phyloP scores from a whole-genome alignment of 1,140 invertebrate species.

The Leucophenga varia region DNA sequence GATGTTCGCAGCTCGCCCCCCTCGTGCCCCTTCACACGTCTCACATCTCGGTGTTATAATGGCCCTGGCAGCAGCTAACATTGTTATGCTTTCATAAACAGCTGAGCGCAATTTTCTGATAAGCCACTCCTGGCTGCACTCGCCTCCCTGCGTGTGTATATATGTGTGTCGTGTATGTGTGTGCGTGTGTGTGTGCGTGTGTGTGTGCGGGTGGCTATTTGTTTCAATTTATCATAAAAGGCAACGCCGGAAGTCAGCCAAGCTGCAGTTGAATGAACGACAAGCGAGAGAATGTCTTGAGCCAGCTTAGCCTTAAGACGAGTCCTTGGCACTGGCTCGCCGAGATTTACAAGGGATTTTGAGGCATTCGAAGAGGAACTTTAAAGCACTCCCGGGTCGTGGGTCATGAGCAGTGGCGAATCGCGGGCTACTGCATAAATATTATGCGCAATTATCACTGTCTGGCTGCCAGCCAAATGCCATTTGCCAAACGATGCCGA shows the following conservation, averaged over 20 bases:
- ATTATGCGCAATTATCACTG: no score
- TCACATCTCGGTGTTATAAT: conserved; percentile 21
- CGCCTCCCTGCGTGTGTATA: no score
- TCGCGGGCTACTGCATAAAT: no score
- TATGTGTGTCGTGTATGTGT: conserved; percentile 6
- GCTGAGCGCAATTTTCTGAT: conserved; percentile 53
- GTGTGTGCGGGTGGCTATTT: conserved; percentile 39
- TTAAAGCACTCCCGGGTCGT: no score
- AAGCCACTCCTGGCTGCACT: conserved; percentile 33
- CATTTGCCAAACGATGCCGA: no score
- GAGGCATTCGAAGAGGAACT: no score
- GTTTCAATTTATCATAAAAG: conserved; percentile 53
- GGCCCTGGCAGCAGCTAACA: conserved; percentile 33
- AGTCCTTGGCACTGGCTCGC: conserved; percentile 35
- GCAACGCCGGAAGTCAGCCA: conserved; percentile 49
- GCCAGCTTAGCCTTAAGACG: conserved; percentile 36
- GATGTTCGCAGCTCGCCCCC: conserved; percentile 33
- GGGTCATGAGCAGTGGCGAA: no score
- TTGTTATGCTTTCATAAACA: conserved; percentile 53
- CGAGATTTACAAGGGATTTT: conserved; percentile 38
- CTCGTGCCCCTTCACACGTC: neutral
- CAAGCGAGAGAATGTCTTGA: conserved; percentile 31
- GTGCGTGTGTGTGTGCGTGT: conserved; percentile 7
- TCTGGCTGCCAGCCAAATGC: no score
- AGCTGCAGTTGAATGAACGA: conserved; percentile 50